phyloP scores from a whole-genome alignment of 2,113 vertebrate species.

The Sphaerodactylus townsendi region DNA sequence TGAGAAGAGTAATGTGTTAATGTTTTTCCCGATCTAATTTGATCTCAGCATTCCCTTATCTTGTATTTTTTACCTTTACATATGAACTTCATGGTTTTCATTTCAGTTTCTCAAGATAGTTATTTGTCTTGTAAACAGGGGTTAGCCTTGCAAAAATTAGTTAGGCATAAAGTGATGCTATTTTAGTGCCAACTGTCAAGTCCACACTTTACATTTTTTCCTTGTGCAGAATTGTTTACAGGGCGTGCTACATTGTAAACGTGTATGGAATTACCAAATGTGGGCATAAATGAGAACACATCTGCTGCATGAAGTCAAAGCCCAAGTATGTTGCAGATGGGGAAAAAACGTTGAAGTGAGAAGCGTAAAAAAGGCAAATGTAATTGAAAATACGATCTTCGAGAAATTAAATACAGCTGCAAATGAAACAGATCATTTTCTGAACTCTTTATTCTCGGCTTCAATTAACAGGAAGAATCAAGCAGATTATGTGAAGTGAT shows the following conservation, averaged over 20 bases:
- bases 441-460: not conserved
- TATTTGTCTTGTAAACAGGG: not conserved
- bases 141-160: not conserved
- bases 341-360: not conserved
- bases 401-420: slow-evolving; percentile 8
- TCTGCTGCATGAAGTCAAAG: not conserved
- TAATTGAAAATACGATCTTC: slow-evolving; percentile 1
- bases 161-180: not conserved
- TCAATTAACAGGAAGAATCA: not conserved
- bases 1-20: not conserved
- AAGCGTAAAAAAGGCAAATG: not conserved
- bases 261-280: not conserved
- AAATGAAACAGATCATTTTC: slow-evolving; percentile 8
- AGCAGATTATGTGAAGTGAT: not conserved
- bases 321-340: not conserved
- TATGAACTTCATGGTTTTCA: not conserved
- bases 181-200: not conserved
- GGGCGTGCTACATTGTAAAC: not conserved
- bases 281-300: slow-evolving; percentile 11
- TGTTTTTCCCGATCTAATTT: not conserved
- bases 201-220: not conserved
- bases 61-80: no score
- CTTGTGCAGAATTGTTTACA: not conserved
- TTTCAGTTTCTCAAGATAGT: not conserved
- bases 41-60: no score